Evolutionary conservation across 2,888 invertebrate species (phyloP).

Genomic region (Drosophila lacicola): DNA sequence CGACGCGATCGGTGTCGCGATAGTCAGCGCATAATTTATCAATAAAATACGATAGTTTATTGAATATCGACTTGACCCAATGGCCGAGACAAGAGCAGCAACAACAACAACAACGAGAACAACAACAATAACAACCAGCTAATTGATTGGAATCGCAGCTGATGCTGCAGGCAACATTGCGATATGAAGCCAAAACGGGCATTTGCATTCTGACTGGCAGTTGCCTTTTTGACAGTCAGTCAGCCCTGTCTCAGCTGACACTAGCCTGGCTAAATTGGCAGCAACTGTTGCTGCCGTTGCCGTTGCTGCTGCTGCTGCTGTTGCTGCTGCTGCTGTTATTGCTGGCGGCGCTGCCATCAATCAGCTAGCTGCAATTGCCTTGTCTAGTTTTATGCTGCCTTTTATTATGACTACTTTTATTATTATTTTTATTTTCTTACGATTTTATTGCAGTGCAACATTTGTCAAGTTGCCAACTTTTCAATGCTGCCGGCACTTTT

Average conservation of each 20-base stretch:
- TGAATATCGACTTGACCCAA: slow-evolving; percentile 71
- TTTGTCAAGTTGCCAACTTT: slow-evolving; percentile 62
- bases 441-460: slow-evolving; percentile 36
- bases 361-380: slow-evolving; percentile 55
- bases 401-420: slow-evolving; percentile 61
- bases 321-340: slow-evolving; percentile 2
- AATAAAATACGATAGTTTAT: slow-evolving; percentile 67
- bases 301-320: slow-evolving; percentile 12
- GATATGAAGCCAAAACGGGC: slow-evolving; percentile 2
- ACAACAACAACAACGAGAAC: background rate
- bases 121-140: slow-evolving; percentile 20
- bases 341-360: slow-evolving; percentile 70
- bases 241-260: slow-evolving; percentile 30
- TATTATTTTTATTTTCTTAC: slow-evolving; percentile 36
- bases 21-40: slow-evolving; percentile 73
- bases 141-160: slow-evolving; percentile 67
- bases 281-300: slow-evolving; percentile 36
- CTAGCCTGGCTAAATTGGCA: slow-evolving; percentile 38
- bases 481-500: slow-evolving; percentile 41
- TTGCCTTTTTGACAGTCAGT: slow-evolving; percentile 40
- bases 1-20: slow-evolving; percentile 71
- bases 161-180: slow-evolving; percentile 27
- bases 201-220: slow-evolving; percentile 28
- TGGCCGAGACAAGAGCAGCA: slow-evolving; percentile 41
- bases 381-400: slow-evolving; percentile 51